phyloP scores from a whole-genome alignment of 2,888 invertebrate species.

The Laspeyria flexula region DNA sequence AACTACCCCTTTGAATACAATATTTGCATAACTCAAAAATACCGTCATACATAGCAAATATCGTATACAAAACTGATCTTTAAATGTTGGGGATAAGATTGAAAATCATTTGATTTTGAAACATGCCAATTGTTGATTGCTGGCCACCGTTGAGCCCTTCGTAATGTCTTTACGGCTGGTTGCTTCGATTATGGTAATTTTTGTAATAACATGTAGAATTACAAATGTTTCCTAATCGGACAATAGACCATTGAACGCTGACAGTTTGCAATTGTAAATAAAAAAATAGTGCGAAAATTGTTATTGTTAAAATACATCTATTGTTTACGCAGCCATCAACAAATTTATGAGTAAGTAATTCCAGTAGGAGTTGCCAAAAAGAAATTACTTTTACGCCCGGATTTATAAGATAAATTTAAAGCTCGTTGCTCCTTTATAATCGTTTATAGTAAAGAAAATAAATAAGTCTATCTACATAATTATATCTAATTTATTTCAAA shows the following conservation, averaged over 20 bases:
- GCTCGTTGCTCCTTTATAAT: no score
- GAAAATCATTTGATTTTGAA: constrained; percentile 5
- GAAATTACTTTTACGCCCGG: no score
- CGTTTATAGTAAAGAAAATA: no score
- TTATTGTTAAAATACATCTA: background rate
- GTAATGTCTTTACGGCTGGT: constrained; percentile 67
- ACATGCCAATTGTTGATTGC: constrained; percentile 36
- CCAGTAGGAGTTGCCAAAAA: no score
- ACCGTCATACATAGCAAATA: constrained; percentile 6
- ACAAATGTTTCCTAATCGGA: constrained; percentile 45
- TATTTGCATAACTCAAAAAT: constrained; percentile 24
- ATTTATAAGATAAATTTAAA: no score
- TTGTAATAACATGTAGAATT: constrained; percentile 65
- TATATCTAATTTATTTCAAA: no score
- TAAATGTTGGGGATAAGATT: constrained; percentile 7
- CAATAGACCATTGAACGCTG: constrained; percentile 41
- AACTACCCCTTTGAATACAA: constrained; percentile 47
- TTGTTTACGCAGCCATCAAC: no score
- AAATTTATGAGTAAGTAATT: no score
- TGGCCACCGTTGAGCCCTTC: constrained; percentile 47
- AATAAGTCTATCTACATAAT: no score
- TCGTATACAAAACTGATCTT: constrained; percentile 11
- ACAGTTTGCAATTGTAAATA: constrained; percentile 35
- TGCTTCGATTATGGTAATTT: constrained; percentile 74
- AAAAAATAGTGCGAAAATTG: background rate